These are phyloP conservation scores for Crotalus viridis DNA, from an alignment of 2,113 vertebrate species.

Conservation along the genomic window DNA sequence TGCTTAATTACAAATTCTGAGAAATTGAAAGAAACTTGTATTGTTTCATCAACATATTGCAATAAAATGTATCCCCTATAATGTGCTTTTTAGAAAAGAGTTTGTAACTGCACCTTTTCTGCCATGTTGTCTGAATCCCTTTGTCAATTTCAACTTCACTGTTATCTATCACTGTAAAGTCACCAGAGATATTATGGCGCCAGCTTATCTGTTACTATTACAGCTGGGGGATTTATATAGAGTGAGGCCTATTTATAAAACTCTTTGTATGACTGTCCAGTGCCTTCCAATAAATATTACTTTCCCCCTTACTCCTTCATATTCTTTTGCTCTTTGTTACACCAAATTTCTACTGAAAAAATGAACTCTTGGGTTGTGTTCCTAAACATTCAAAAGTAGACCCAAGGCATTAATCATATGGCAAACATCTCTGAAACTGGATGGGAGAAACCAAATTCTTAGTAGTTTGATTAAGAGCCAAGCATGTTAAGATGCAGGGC, in stretches of 20 bases:
- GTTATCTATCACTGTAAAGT: conserved; percentile 18
- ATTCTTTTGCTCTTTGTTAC: conserved; percentile 32
- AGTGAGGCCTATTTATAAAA: conserved; percentile 49
- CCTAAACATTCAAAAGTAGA: not conserved
- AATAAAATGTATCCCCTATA: conserved; percentile 9
- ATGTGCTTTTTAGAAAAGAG: conserved; percentile 12
- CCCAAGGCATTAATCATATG: not conserved
- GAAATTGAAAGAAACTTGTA: not conserved
- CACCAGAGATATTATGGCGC: conserved; percentile 25
- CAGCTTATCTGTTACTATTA: conserved; percentile 28
- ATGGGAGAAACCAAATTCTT: not conserved
- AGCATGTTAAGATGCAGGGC: not conserved
- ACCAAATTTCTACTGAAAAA: not conserved
- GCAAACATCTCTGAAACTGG: not conserved
- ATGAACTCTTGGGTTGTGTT: fast-evolving
- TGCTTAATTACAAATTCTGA: not conserved
- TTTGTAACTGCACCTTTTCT: not conserved
- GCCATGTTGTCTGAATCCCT: conserved; percentile 15
- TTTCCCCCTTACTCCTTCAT: not conserved
- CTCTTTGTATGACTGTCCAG: not conserved
- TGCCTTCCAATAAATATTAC: conserved; percentile 44
- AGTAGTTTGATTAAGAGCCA: not conserved
- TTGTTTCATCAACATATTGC: not conserved
- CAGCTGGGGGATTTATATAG: conserved; percentile 46
- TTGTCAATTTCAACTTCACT: conserved; percentile 29